These are phyloP conservation scores for Gulo gulo DNA, from an alignment of 2,113 vertebrate species.

Conservation along the genomic window DNA sequence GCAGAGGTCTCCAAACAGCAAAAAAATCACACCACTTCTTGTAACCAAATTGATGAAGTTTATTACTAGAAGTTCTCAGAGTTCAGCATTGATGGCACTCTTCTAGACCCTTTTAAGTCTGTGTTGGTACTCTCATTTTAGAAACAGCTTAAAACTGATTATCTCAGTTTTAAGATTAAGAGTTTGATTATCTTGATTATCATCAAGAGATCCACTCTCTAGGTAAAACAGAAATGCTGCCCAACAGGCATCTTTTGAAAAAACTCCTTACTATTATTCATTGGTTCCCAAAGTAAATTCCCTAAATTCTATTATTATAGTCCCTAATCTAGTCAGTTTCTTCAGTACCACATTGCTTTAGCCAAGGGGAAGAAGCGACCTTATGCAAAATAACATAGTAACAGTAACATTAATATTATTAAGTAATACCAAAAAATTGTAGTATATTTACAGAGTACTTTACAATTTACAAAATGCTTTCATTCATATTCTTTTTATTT, in stretches of 20 bases:
- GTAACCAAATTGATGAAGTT: not conserved
- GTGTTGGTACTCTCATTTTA: not conserved
- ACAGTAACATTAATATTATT: not conserved
- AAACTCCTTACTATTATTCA: not conserved
- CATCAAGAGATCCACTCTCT: not conserved
- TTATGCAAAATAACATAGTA: not conserved
- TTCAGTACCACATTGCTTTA: not conserved
- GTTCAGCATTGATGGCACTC: not conserved
- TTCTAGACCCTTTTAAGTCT: not conserved
- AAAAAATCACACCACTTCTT: not conserved
- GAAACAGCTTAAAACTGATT: slow-evolving; percentile 2
- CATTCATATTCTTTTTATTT: not conserved
- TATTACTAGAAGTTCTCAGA: not conserved
- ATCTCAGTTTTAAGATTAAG: not conserved
- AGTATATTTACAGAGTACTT: not conserved
- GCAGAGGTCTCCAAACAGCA: not conserved
- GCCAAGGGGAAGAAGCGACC: not conserved
- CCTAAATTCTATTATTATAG: not conserved
- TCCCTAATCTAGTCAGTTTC: not conserved
- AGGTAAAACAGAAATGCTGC: not conserved
- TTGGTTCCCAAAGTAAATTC: not conserved
- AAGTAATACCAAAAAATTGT: not conserved
- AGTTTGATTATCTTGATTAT: too few species aligned
- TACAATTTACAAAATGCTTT: not conserved
- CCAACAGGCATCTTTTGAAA: not conserved